Base-by-base conservation (phyloP, 2,797 vertebrate genomes). In the Cyprinella venusta region DNA sequence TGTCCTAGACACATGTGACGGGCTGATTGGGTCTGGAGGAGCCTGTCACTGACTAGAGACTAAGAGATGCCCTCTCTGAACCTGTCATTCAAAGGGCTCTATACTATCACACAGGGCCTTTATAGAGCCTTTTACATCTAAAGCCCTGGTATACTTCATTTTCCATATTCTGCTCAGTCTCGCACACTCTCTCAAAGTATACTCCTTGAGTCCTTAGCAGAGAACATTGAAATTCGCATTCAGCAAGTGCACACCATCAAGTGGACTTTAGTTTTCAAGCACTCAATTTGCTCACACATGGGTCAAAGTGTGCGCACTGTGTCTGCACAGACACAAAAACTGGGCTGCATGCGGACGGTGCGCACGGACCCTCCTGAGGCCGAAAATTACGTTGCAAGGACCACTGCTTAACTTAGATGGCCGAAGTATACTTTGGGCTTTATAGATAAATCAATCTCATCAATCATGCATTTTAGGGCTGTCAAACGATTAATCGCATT, bases 11-110 rank as follows among this genome's bases (percentile, higher is more conserved):
- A 71, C 33, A 30, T 45, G 54, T 81, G 38, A 50, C 12, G 2
- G 68, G 67, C 59, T 79, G 12, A 50, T 76, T 83, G 84, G 79
- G 78, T 79, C 84, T 79, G 74, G 79, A 84, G 75, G 50, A 76
- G 76, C 38, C 42, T 16, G 48, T 75, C 80, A 68, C 59, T 77
- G 54, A 16, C 12, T 76, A 59, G 24, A 42, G 64, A 56, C 48
- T 56, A 76, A 63, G 64, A 61, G 50, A 42, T 42, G 70, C 52
- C 63, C 59, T 33, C 21, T 76, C 84, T 80, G 61, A 87, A 81
- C 74, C 72, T 33, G 82, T 84, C 56, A 61, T 54, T 74, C 70
- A 45, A 68, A 65, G 61, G 6, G 54, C 38, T 80, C 33, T 26
- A 24, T 26, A 19, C 36, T 30, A 54, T 13, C 50, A 56, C 78